These are phyloP conservation scores for Drosophila seguyi DNA, from an alignment of 1,140 invertebrate species.

Conservation along the genomic window DNA sequence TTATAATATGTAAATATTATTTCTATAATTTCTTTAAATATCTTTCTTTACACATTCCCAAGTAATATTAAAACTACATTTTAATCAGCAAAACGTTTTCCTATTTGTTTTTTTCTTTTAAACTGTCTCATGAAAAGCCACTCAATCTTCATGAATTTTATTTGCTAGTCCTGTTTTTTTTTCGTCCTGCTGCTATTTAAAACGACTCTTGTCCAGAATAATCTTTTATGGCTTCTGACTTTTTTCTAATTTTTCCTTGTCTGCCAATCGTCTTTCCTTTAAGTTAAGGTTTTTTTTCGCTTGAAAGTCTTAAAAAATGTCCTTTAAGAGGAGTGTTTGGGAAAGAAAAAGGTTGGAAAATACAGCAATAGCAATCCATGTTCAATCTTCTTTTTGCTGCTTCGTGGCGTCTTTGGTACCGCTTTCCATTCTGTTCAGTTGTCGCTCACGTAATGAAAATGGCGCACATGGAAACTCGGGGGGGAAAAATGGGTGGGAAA, in stretches of 20 bases:
- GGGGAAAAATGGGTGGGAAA: constrained; percentile 5
- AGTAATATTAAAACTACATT: neutral
- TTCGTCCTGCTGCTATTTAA: neutral
- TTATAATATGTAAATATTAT: too few species aligned
- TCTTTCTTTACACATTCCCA: too few species aligned
- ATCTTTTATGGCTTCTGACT: constrained; percentile 27
- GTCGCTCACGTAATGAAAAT: constrained; percentile 76
- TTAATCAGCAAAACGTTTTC: neutral
- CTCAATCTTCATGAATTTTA: constrained; percentile 16
- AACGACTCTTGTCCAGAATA: neutral
- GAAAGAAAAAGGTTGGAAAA: neutral
- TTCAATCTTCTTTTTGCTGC: constrained; percentile 34
- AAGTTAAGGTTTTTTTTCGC: neutral
- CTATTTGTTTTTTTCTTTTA: neutral
- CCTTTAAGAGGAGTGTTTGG: constrained; percentile 9
- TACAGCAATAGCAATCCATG: constrained; percentile 49
- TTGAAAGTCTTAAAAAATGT: neutral
- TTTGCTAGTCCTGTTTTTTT: neutral
- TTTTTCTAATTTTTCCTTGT: constrained; percentile 11
- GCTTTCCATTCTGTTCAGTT: constrained; percentile 10
- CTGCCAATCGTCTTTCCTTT: neutral
- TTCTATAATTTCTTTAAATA: too few species aligned
- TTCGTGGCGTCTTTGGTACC: constrained; percentile 18
- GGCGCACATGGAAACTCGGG: constrained; percentile 63
- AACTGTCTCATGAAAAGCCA: constrained; percentile 8